These are phyloP conservation scores for Aphelenchoides besseyi DNA, from an alignment of 1,140 invertebrate species.

Conservation along the genomic window DNA sequence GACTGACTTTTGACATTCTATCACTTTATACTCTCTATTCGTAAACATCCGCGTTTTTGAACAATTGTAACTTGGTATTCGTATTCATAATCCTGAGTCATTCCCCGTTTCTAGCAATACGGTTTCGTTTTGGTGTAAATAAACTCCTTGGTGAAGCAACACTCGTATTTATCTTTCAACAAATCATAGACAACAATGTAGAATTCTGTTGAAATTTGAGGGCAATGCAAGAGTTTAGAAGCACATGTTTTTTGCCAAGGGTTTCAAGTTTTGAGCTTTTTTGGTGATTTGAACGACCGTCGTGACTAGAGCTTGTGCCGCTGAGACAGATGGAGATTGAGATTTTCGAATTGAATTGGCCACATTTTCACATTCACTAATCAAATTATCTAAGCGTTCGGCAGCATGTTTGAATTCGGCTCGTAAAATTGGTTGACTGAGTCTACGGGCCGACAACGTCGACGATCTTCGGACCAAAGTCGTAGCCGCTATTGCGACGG, in stretches of 20 bases:
- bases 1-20: not conserved
- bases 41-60: no score
- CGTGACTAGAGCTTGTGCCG: constrained; percentile 37
- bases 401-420: constrained; percentile 23
- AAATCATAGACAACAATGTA: not conserved
- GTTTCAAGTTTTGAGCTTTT: constrained; percentile 32
- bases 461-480: constrained; percentile 37
- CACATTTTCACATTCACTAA: constrained; percentile 24
- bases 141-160: no score
- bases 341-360: constrained; percentile 1
- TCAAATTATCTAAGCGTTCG: constrained; percentile 31
- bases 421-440: not conserved
- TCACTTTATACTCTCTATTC: not conserved
- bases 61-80: no score
- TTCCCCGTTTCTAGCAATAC: no score
- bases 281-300: constrained; percentile 36
- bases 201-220: not conserved
- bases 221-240: constrained; percentile 14
- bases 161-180: no score
- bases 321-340: constrained; percentile 36
- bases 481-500: no score
- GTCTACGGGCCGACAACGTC: constrained; percentile 11
- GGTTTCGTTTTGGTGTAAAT: constrained; percentile 2
- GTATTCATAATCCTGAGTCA: no score
- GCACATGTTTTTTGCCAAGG: constrained; percentile 32